These are phyloP conservation scores for Panorpa germanica DNA, from an alignment of 2,888 invertebrate species.

Conservation along the genomic window DNA sequence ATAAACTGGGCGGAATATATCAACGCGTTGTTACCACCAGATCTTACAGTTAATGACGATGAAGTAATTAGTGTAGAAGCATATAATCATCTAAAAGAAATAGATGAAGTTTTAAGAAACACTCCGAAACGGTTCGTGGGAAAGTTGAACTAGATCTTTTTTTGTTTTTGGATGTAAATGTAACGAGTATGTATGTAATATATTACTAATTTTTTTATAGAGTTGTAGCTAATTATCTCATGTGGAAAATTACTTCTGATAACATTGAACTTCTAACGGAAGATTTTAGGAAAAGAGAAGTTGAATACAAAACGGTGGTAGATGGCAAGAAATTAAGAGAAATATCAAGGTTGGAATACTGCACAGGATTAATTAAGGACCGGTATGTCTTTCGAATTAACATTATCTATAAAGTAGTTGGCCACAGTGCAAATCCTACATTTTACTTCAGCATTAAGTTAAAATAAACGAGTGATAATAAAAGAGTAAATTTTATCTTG, in stretches of 20 bases:
- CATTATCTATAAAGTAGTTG: too few species aligned
- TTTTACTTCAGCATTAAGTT: too few species aligned
- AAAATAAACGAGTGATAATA: too few species aligned
- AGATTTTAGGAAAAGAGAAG: conserved; percentile 53
- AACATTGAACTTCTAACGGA: conserved; percentile 68
- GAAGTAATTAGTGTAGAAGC: conserved; percentile 75
- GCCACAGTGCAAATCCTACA: too few species aligned
- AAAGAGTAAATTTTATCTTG: too few species aligned
- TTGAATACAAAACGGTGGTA: conserved; percentile 61
- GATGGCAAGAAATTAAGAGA: conserved; percentile 72
- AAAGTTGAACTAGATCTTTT: not conserved
- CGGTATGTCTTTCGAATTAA: too few species aligned
- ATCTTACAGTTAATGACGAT: conserved; percentile 36
- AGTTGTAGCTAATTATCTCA: conserved; percentile 71
- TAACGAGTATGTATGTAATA: not conserved
- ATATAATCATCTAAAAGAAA: conserved; percentile 54
- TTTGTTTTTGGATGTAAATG: not conserved
- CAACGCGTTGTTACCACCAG: conserved; percentile 54
- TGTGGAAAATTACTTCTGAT: conserved; percentile 78
- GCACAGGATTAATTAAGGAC: too few species aligned
- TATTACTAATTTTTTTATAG: conserved; percentile 20
- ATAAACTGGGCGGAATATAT: conserved; percentile 45
- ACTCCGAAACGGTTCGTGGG: conserved; percentile 32
- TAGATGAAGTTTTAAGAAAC: conserved; percentile 37
- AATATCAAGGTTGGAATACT: conserved; percentile 83